phyloP scores from a whole-genome alignment of 1,140 invertebrate species.

The Pseudomyrmex sp. region DNA sequence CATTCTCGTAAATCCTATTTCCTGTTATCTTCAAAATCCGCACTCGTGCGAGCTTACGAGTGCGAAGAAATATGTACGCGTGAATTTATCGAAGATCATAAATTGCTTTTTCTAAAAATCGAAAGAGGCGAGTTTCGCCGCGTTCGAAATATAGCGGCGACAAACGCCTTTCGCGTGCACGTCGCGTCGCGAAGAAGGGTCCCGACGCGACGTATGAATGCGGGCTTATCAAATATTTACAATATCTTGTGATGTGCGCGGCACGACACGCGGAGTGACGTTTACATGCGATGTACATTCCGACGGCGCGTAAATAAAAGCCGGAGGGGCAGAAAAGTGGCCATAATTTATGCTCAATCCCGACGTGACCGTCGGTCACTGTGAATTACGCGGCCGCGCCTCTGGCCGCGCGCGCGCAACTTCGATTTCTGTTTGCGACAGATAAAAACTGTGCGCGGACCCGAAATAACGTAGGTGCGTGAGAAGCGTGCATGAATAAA shows the following conservation, averaged over 20 bases:
- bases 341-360: slow-evolving; percentile 59
- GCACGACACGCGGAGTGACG: background rate
- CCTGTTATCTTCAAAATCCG: slow-evolving; percentile 3
- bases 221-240: slow-evolving; percentile 54
- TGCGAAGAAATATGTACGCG: slow-evolving; percentile 4
- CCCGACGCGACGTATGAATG: slow-evolving; percentile 42
- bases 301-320: slow-evolving; percentile 44
- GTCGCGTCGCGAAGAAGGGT: slow-evolving; percentile 36
- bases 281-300: slow-evolving; percentile 39
- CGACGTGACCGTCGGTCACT: background rate
- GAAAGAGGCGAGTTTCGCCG: slow-evolving; percentile 15
- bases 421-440: slow-evolving; percentile 55
- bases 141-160: slow-evolving; percentile 36
- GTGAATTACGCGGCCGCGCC: slow-evolving; percentile 33
- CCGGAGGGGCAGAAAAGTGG: slow-evolving; percentile 39
- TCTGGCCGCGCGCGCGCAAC: slow-evolving; percentile 1
- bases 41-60: background rate
- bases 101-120: slow-evolving; percentile 46
- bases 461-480: background rate
- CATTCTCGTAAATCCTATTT: slow-evolving; percentile 28
- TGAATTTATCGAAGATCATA: slow-evolving; percentile 43
- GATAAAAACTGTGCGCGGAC: slow-evolving; percentile 45
- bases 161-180: slow-evolving; percentile 25
- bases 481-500: slow-evolving; percentile 11
- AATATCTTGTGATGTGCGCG: slow-evolving; percentile 5